Conservation (phyloP, 2,797 vertebrate species). For the Aphelocoma californica region DNA sequence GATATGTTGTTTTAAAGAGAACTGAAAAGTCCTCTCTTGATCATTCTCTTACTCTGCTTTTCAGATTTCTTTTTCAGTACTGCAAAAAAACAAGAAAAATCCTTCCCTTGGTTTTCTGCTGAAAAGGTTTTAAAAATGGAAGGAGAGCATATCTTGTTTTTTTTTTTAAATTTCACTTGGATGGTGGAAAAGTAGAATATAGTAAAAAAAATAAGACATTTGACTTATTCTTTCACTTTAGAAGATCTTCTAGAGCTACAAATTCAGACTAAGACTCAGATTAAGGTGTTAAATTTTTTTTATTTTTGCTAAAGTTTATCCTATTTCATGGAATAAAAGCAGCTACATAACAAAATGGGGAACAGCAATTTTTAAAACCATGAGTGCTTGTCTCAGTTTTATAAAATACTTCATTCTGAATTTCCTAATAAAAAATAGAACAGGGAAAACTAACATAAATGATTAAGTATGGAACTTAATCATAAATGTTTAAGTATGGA, state of each 20-base stretch:
- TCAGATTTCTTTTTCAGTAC: neutral
- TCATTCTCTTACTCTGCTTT: neutral
- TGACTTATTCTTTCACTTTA: neutral
- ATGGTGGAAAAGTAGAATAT: neutral
- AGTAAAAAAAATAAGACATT: neutral
- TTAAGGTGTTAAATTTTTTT: neutral
- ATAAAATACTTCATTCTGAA: neutral
- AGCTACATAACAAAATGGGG: neutral
- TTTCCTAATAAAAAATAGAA: neutral
- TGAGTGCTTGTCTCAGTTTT: neutral
- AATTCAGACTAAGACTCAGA: neutral
- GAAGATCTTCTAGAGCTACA: neutral
- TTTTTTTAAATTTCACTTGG: neutral
- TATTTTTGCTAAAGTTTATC: neutral
- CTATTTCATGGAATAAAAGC: neutral
- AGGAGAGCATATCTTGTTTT: neutral
- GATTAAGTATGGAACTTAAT: neutral
- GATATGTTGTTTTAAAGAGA: neutral
- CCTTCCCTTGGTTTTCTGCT: neutral
- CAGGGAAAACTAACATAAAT: neutral
- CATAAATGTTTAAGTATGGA: neutral
- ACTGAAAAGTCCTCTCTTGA: neutral
- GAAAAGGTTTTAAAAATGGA: neutral
- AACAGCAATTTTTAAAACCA: neutral
- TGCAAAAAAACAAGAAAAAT: neutral